phyloP scores from a whole-genome alignment of 2,888 invertebrate species.

The Cloeon dipterum region DNA sequence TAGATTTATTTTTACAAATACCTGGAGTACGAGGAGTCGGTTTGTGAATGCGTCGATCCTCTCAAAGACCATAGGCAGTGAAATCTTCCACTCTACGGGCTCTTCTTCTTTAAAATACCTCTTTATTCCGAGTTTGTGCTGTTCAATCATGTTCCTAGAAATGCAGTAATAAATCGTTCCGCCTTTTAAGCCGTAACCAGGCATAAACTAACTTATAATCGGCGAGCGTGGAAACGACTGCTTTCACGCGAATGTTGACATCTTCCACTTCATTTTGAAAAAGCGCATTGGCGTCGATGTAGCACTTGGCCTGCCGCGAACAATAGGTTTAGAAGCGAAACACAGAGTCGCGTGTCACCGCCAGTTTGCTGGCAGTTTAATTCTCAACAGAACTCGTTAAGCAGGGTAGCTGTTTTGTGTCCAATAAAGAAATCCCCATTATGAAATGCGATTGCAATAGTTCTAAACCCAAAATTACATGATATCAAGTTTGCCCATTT shows the following conservation, averaged over 20 bases:
- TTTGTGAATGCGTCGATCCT: slow-evolving; percentile 36
- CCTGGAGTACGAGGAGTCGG: slow-evolving; percentile 33
- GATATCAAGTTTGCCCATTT: too few species aligned
- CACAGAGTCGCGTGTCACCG: too few species aligned
- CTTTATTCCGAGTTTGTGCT: slow-evolving; percentile 21
- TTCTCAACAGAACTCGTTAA: too few species aligned
- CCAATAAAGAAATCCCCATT: too few species aligned
- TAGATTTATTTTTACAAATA: too few species aligned
- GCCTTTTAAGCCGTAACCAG: too few species aligned
- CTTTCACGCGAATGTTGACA: slow-evolving; percentile 31
- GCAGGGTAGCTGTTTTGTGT: too few species aligned
- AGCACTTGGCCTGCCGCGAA: slow-evolving; percentile 28
- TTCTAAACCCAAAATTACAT: too few species aligned
- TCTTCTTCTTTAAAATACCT: slow-evolving; percentile 20
- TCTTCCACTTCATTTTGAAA: slow-evolving; percentile 75
- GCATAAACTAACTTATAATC: slow-evolving; percentile 36
- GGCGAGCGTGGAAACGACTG: slow-evolving; percentile 24
- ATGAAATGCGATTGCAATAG: too few species aligned
- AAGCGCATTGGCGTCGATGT: slow-evolving; percentile 52
- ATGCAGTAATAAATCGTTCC: too few species aligned
- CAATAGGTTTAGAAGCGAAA: too few species aligned
- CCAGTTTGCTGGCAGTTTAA: too few species aligned
- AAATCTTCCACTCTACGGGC: slow-evolving; percentile 51
- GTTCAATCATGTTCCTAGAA: slow-evolving; percentile 20
- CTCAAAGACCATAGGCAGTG: slow-evolving; percentile 43